Conservation (phyloP, 2,113 vertebrate species). For the Thryonomys swinderianus region DNA sequence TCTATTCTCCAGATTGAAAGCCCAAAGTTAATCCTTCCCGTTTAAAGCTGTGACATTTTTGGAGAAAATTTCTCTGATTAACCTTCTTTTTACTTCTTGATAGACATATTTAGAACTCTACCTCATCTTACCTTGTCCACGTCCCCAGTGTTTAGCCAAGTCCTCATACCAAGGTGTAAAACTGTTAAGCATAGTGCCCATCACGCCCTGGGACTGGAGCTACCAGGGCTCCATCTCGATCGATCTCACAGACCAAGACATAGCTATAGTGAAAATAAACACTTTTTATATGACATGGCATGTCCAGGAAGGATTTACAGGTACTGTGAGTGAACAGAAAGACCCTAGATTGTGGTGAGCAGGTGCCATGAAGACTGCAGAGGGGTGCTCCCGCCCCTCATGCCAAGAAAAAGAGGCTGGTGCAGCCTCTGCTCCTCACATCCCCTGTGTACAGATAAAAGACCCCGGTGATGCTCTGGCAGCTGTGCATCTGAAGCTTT, state of each 20-base stretch:
- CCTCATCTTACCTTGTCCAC: neutral
- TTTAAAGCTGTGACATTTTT: neutral
- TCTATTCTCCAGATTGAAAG: conserved; percentile 12
- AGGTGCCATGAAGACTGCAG: neutral
- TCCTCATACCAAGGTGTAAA: neutral
- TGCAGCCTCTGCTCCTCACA: neutral
- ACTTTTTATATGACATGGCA: neutral
- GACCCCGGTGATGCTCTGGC: conserved; percentile 46
- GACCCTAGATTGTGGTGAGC: neutral
- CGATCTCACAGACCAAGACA: neutral
- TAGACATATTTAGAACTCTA: neutral
- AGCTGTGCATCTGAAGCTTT: conserved; percentile 67
- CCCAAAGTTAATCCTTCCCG: neutral
- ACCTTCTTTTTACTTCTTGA: neutral
- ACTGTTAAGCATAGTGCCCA: neutral
- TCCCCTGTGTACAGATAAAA: conserved; percentile 39
- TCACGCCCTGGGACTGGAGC: neutral
- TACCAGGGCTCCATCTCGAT: neutral
- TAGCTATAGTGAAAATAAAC: conserved; percentile 33
- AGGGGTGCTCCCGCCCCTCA: neutral
- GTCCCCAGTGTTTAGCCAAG: neutral
- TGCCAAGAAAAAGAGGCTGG: conserved; percentile 27
- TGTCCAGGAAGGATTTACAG: conserved; percentile 14
- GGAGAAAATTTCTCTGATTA: neutral
- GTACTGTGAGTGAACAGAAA: neutral